Evolutionary conservation across 2,888 invertebrate species (phyloP).

Genomic region (Apotomis capreana): DNA sequence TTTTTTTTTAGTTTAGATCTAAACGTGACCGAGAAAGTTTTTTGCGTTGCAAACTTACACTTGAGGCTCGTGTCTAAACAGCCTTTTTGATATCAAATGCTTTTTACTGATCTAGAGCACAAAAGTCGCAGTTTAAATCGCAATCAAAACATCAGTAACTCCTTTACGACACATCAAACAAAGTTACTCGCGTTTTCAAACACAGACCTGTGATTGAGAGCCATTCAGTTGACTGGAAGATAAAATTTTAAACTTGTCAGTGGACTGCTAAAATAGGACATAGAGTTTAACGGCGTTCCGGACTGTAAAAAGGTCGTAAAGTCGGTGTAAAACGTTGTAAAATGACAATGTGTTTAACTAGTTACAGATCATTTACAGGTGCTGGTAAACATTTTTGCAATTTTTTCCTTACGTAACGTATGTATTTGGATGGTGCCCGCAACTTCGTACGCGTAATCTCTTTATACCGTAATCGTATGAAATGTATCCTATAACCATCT

Average conservation of each 20-base stretch:
- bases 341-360: slow-evolving; percentile 14
- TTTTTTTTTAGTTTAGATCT: too few species aligned
- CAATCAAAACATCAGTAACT: neutral
- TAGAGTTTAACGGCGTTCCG: neutral
- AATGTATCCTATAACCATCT: too few species aligned
- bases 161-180: slow-evolving; percentile 2
- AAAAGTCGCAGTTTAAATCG: neutral
- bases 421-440: too few species aligned
- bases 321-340: slow-evolving; percentile 1
- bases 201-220: neutral
- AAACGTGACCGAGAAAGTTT: too few species aligned
- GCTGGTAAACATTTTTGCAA: neutral
- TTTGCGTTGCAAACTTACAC: too few species aligned
- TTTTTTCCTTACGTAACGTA: too few species aligned
- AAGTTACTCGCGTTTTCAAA: slow-evolving; percentile 1
- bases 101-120: neutral
- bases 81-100: too few species aligned
- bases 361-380: neutral
- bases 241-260: neutral
- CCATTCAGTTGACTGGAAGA: slow-evolving; percentile 4
- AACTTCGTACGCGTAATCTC: too few species aligned
- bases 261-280: slow-evolving; percentile 2
- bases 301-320: slow-evolving; percentile 10
- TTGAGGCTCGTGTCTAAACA: too few species aligned
- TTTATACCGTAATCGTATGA: too few species aligned